Conservation (phyloP, 2,888 invertebrate genomes). For the Mycalesis mineus region DNA sequence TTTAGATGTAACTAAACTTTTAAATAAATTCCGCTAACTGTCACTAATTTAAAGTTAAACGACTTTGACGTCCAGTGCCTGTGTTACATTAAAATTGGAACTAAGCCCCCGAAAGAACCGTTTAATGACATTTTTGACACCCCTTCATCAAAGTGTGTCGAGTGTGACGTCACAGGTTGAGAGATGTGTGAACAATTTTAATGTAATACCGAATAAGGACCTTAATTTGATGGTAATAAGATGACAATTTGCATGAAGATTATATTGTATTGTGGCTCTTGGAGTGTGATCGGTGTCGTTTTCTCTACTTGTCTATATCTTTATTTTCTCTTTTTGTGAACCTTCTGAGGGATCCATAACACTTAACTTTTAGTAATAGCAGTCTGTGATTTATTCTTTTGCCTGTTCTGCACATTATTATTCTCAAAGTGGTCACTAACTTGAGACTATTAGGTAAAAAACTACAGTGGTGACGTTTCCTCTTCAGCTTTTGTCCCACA, state of each 20-base stretch:
- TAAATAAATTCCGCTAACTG: constrained; percentile 52
- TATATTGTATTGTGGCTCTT: constrained; percentile 49
- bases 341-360: constrained; percentile 29
- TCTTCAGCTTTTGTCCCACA: too few relatives aligned
- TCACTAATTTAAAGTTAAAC: constrained; percentile 68
- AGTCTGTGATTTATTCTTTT: neutral
- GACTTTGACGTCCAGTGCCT: neutral
- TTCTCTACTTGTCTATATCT: constrained; percentile 51
- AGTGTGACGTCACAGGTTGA: neutral
- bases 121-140: neutral
- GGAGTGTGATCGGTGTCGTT: constrained; percentile 66
- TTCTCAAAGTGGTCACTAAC: too few relatives aligned
- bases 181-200: neutral
- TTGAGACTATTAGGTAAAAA: too few relatives aligned
- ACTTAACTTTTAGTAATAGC: neutral
- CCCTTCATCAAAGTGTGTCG: neutral
- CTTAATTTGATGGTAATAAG: neutral
- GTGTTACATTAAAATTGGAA: neutral
- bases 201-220: neutral
- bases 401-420: too few relatives aligned
- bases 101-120: neutral
- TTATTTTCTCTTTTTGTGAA: constrained; percentile 39
- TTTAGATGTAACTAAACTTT: constrained; percentile 44
- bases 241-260: constrained; percentile 44
- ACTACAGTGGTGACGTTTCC: too few relatives aligned